phyloP scores from a whole-genome alignment of 2,113 vertebrate species.

The Phocoena phocoena region DNA sequence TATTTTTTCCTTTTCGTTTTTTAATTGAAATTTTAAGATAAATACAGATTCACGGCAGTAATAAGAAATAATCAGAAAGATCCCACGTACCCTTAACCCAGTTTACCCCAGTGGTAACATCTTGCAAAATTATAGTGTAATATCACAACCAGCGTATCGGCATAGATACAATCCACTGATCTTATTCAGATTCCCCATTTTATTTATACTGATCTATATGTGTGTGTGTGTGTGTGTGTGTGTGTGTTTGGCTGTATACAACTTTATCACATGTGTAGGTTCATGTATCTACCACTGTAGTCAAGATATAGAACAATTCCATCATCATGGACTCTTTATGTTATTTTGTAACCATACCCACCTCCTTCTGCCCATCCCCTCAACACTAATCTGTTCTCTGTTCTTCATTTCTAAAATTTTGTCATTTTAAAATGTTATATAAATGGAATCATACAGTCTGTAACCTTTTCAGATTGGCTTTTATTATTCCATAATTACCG shows the following conservation, averaged over 20 bases:
- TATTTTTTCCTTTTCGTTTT: constrained; percentile 20
- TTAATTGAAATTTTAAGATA: constrained; percentile 21
- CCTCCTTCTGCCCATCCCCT: not conserved
- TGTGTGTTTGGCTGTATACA: not conserved
- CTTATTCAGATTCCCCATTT: not conserved
- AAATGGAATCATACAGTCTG: not conserved
- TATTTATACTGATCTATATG: not conserved
- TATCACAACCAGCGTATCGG: not conserved
- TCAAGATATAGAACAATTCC: not conserved
- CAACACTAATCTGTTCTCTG: not conserved
- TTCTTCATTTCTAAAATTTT: constrained; percentile 33
- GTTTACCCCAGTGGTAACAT: not conserved
- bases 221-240: not conserved
- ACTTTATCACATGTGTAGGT: not conserved
- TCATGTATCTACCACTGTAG: not conserved
- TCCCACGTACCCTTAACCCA: not conserved
- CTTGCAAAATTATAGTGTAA: not conserved
- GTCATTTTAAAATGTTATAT: not conserved
- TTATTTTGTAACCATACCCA: not conserved
- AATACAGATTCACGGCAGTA: not conserved
- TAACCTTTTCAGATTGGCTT: not conserved
- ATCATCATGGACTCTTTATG: not conserved
- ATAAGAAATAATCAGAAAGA: not conserved
- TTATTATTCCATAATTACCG: not conserved
- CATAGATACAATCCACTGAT: not conserved